Base-by-base conservation (phyloP, 1,140 invertebrate genomes). In the Drosophila pruinosa region DNA sequence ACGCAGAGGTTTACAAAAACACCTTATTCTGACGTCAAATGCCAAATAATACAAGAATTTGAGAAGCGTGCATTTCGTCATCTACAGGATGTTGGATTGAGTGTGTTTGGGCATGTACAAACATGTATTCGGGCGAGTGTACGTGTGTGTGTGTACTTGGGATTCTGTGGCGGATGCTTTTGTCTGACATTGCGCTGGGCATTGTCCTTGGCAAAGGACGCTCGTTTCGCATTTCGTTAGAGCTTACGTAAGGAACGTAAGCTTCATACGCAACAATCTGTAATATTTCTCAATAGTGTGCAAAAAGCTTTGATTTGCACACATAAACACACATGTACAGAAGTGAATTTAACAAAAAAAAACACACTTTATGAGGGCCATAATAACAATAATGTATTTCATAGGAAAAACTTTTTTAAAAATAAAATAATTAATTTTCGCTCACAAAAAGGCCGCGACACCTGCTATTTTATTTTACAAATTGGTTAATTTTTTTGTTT, bases 201-300 rank as follows among this genome's bases (percentile, higher is more conserved):
- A 57, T 70, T 61, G 81, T 88, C 81, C 81, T 86, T 86, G 69
- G 54, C 58, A 75, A 79, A 88, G 81, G 81, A 88, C 81, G 62
- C 62, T 68, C 45, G 22, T 67, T 38, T 38, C 61, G 50, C 41
- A 82, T 77, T 86, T 68, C 62, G 57, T 56, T 28, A 43, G 47
- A 50, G 67, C 83, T 88, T 82, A 78, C 72, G 82, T 63, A 81
- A 88, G 77, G 22, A 69, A 62, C 67, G 82, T 82, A 67, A 75
- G 67, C 54, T 47, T 45, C 4, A 39, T 31, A 56, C 63, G 68
- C 73, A 72, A 67, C 52, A 24, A 14, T 41, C 4, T 34, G 8
- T 8, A 0, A n/a, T 1, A 48, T 28, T 41, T 48, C 17, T 21
- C 41, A 59, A 47, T 36, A 0, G 2, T 36, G n/a, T 47, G 39